Conservation (phyloP, 1,140 invertebrate species). For the Drosophila sulfurigaster region DNA sequence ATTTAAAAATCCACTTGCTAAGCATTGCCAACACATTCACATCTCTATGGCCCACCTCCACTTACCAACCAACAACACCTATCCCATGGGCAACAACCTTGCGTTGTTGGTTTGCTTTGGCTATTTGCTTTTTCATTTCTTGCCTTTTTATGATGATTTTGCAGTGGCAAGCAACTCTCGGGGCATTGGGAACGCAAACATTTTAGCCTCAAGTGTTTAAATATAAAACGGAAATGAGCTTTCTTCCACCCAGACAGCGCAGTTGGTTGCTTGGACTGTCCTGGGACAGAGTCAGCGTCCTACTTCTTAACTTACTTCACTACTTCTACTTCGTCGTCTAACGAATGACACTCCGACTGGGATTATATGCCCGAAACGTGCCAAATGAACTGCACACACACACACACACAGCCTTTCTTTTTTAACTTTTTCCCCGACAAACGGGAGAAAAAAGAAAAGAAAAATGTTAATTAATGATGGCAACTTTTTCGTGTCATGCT, state of each 20-base stretch:
- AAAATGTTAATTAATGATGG: constrained; percentile 75
- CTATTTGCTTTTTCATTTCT: constrained; percentile 80
- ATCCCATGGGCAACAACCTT: constrained; percentile 13
- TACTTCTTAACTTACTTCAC: constrained; percentile 20
- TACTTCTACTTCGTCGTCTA: constrained; percentile 6
- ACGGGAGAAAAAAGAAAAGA: constrained; percentile 20
- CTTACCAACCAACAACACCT: not conserved
- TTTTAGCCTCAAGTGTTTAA: constrained; percentile 83
- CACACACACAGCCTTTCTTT: not conserved
- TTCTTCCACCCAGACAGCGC: constrained; percentile 39
- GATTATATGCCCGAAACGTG: constrained; percentile 57
- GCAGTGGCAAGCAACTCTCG: constrained; percentile 49
- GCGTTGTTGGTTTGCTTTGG: constrained; percentile 9
- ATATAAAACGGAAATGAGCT: constrained; percentile 83
- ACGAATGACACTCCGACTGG: constrained; percentile 45
- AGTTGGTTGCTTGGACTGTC: constrained; percentile 30
- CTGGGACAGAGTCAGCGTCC: constrained; percentile 13
- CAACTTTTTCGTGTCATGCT: constrained; percentile 70
- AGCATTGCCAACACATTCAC: constrained; percentile 60
- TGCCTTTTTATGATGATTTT: constrained; percentile 79
- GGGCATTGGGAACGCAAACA: constrained; percentile 75
- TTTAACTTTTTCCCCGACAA: not conserved
- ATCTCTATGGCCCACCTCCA: constrained; percentile 11
- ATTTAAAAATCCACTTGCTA: constrained; percentile 82
- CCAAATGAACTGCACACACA: constrained; percentile 64